Percentiles rank a stretch among this genome's conserved stretches.
phyloP scores from a whole-genome alignment of 2,888 invertebrate genomes.

The Habroteleia sp. region DNA sequence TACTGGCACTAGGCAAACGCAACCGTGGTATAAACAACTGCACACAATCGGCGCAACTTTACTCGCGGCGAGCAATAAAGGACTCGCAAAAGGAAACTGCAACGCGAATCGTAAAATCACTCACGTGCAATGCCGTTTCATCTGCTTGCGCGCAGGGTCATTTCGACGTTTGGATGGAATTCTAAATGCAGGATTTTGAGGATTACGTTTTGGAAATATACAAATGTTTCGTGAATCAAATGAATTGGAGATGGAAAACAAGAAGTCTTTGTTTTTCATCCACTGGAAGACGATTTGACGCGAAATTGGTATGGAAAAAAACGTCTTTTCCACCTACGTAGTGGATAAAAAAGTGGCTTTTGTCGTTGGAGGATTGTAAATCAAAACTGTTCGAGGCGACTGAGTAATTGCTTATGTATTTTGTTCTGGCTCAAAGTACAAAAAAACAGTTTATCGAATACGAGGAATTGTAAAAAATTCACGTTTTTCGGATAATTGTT shows the following conservation, averaged over 20 bases:
- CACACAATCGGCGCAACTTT: slow-evolving; percentile 51
- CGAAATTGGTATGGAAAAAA: slow-evolving; percentile 13
- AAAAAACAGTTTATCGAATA: slow-evolving; percentile 24
- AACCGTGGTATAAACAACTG: slow-evolving; percentile 53
- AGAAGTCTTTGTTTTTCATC: too few species aligned
- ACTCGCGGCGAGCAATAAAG: slow-evolving; percentile 47
- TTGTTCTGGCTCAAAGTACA: slow-evolving; percentile 34
- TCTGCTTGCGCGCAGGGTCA: background rate
- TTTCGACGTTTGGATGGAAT: background rate
- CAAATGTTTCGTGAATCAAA: too few species aligned
- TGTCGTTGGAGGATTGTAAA: slow-evolving; percentile 12
- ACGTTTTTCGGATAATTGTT: too few species aligned
- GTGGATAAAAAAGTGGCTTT: slow-evolving; percentile 8
- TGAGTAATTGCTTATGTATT: slow-evolving; percentile 38
- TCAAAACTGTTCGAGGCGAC: slow-evolving; percentile 6
- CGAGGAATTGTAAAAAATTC: background rate
- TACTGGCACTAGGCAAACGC: slow-evolving; percentile 65
- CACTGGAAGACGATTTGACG: too few species aligned
- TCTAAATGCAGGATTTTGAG: background rate
- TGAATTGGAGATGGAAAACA: too few species aligned
- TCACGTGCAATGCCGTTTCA: background rate
- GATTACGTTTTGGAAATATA: too few species aligned
- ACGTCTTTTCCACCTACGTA: background rate
- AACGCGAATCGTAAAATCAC: slow-evolving; percentile 5
- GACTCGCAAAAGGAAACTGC: slow-evolving; percentile 36